Evolutionary conservation across 2,113 vertebrate species (phyloP).

Genomic region (Axis porcinus): DNA sequence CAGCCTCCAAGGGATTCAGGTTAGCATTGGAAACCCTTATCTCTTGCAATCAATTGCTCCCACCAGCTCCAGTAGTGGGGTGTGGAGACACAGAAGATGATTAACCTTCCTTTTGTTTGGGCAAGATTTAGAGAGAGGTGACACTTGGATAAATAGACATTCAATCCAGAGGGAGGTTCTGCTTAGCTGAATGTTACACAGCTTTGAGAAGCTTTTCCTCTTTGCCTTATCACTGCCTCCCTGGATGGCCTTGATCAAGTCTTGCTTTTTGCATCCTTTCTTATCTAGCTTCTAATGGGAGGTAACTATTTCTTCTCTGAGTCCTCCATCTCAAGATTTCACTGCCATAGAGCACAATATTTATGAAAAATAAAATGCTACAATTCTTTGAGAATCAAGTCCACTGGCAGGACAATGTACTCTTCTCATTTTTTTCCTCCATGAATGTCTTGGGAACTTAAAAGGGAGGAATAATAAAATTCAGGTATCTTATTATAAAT

Average conservation of each 20-base stretch:
- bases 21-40: background rate
- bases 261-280: background rate
- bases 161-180: background rate
- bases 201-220: background rate
- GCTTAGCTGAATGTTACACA: background rate
- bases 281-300: background rate
- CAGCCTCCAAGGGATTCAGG: background rate
- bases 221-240: background rate
- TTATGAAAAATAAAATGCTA: background rate
- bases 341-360: background rate
- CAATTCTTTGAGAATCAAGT: background rate
- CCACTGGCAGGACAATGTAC: background rate
- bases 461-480: background rate
- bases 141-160: background rate
- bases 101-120: background rate
- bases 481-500: constrained; percentile 11
- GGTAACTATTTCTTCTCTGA: background rate
- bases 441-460: background rate
- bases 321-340: background rate
- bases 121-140: background rate
- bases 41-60: background rate
- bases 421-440: background rate
- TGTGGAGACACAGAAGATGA: background rate
- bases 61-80: background rate
- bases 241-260: background rate